Percentiles rank a stretch among this genome's conserved stretches.
phyloP scores from a whole-genome alignment of 2,113 vertebrate genomes.

The Orcinus orca region DNA sequence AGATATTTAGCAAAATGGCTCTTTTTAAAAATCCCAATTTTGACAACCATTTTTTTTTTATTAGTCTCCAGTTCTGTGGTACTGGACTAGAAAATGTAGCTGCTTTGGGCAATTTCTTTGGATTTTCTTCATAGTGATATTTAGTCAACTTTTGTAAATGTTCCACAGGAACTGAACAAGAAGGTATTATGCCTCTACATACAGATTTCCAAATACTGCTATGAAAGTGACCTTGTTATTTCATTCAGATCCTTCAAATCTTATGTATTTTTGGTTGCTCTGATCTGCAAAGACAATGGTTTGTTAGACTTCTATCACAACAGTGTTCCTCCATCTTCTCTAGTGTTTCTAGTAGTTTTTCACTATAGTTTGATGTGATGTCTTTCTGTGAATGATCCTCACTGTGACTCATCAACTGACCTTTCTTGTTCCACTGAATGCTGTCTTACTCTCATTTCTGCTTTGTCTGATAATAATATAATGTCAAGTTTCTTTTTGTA shows the following conservation, averaged over 20 bases:
- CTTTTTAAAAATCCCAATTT: not conserved
- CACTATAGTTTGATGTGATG: not conserved
- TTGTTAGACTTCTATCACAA: not conserved
- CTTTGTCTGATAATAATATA: not conserved
- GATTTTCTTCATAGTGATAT: not conserved
- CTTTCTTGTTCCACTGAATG: not conserved
- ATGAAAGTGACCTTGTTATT: not conserved
- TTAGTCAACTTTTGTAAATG: not conserved
- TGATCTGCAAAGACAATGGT: not conserved
- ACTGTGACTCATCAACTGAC: not conserved
- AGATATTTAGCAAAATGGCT: not conserved
- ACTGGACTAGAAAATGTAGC: not conserved
- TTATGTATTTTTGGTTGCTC: not conserved
- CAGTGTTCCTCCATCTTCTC: not conserved
- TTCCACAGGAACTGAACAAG: not conserved
- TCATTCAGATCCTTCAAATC: not conserved
- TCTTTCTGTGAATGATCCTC: not conserved
- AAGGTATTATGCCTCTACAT: not conserved
- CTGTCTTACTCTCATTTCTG: not conserved
- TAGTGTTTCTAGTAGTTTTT: not conserved
- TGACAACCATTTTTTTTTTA: not conserved
- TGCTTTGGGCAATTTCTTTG: not conserved
- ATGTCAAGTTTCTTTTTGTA: not conserved
- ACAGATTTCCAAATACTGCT: not conserved
- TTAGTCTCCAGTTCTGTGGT: not conserved